Base-by-base conservation (phyloP, 1,140 invertebrate genomes). In the Stenopsyche tienmushanensis region DNA sequence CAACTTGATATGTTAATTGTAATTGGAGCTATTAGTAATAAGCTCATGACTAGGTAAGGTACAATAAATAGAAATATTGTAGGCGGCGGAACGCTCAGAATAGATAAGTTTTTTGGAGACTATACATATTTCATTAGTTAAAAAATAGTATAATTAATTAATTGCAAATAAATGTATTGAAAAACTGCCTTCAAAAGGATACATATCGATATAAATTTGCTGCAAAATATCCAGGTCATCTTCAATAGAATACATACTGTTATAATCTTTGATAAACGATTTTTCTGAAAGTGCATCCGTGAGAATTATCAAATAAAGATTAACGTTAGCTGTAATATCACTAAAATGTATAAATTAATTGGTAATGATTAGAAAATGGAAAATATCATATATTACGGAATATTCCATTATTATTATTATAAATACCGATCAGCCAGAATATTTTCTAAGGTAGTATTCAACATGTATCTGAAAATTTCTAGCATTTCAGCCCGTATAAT, bases 241-340 rank as follows among this genome's bases (percentile, higher is more conserved):
- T 64, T 84, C 77, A 2, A 90, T 74, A 0, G 86, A 85, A 77
- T 85, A 86, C 50, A 82, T 75, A 5, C 75, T 71, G 74, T 89
- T 81, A 75, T 89, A 91, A 77, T 92, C 90, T 18, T 80, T 82
- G 26, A 90, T 84, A 71, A 92, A 88, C 68, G 84, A 79, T 65
- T 84, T 83, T 71, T 89, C 86, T 13, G 85, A 81, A 20, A 91
- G 75, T 7, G 82, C 85, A 60, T 85, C 82, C 64, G 82, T 81
- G 69, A 91, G 71, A 64, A 86, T 73, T 26, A 83, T 78, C 3
- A 91, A 72, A 73, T 87, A 88, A 23, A 76, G 74, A 66, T 86
- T 85, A 8, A 86, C 79, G 29, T 78, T 76, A 25, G 73, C 70
- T 62, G 78, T 75, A 49, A 82, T 70, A 64, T 81, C 81, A 39